These are phyloP conservation scores for Porites australiensis DNA, from an alignment of 64 coral and sea anemone genomes.

Conservation along the genomic window DNA sequence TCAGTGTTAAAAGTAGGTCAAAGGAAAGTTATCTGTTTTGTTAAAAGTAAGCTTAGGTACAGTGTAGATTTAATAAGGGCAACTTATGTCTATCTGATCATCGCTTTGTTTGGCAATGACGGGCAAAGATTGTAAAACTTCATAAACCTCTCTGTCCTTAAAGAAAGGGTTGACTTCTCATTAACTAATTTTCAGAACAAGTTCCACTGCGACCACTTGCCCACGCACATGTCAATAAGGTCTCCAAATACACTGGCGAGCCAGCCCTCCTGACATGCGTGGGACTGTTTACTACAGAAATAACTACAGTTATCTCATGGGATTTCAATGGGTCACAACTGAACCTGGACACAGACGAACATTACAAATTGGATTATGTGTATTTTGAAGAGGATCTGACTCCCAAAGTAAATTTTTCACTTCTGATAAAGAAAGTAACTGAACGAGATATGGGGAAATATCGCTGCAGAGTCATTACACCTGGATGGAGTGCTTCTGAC, in stretches of 20 bases:
- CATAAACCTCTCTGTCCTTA: not conserved
- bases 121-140: no score
- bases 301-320: not conserved
- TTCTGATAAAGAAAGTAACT: constrained; percentile 24
- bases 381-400: not conserved
- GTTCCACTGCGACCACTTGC: not conserved
- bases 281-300: not conserved
- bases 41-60: no score
- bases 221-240: constrained; percentile 2
- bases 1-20: no score
- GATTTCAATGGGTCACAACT: not conserved
- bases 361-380: not conserved
- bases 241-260: not conserved
- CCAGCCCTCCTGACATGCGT: constrained; percentile 4
- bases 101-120: not conserved
- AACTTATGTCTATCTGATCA: no score
- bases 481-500: not conserved
- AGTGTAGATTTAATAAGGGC: no score
- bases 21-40: no score
- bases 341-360: not conserved
- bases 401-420: constrained; percentile 33
- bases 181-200: not conserved
- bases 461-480: not conserved
- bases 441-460: constrained; percentile 15
- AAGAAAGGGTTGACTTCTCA: not conserved